Base-by-base conservation (phyloP, 1,140 invertebrate species). In the Cyphomyrmex costatus region DNA sequence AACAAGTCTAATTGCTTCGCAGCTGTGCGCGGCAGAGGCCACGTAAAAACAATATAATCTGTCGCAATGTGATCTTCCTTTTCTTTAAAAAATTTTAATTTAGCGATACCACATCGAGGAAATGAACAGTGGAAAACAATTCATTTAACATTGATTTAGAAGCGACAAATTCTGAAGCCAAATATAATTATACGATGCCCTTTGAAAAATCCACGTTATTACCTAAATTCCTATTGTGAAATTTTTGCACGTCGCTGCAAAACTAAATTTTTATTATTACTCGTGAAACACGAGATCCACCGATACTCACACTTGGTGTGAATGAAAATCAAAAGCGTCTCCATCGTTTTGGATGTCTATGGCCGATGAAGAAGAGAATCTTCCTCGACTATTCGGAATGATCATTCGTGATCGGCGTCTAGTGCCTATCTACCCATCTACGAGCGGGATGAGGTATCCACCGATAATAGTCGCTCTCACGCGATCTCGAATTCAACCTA, bases 401-500 rank as follows among this genome's bases (percentile, higher is more conserved):
- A 89, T 89, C 65, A 77, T 49, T 53, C 77, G 85, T 83, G 85
- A 90, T 89, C 88, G 88, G 51, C 71, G 88, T 88, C 79, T 89
- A 80, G 85, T 89, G 76, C 70, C 88, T 68, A 80, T 89, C 74
- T 88, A 86, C 16, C 53, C 53, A n/a, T 53, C 86, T 61, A 88
- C 76, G 51, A 88, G 58, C 63, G 53, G 78, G 82, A n/a, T 70
- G 27, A 73, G 88, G 82, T 61, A 78, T 78, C 87, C 56, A 49
- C 58, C 74, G 60, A 77, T 90, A 90, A 90, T 87, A 84, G 88
- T 79, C 88, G 71, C 88, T 87, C 88, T 90, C 88, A 89, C 88
- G 88, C 88, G 88, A 90, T 90, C 88, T 89, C 77, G 74, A 89
- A 90, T 90, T 87, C 85, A 89, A 87, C 66, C 88, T 89, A 89